Evolutionary conservation across 2,113 vertebrate genomes (phyloP).

Genomic region (Elaphurus davidianus): DNA sequence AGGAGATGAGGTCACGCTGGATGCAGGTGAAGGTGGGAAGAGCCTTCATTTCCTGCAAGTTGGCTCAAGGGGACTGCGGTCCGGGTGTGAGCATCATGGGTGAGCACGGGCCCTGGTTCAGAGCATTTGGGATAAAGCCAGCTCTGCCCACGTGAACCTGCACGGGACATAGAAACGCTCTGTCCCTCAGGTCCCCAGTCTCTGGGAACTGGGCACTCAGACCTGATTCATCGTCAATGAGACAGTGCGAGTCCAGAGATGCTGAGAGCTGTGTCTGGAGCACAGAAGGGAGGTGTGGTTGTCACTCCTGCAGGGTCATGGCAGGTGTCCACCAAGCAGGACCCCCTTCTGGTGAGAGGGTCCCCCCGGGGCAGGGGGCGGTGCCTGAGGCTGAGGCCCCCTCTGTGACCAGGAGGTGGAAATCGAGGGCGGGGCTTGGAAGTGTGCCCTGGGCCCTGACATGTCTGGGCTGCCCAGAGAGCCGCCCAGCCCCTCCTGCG

Average conservation of each 20-base stretch:
- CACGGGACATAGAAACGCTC: accelerated
- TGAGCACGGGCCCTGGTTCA: not conserved
- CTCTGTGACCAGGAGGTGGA: not conserved
- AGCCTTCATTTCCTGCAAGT: not conserved
- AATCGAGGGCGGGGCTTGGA: accelerated
- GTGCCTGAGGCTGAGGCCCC: not conserved
- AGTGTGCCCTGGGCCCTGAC: not conserved
- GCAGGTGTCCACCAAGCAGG: not conserved
- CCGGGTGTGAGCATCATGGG: accelerated
- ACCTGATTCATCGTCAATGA: accelerated
- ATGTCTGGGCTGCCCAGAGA: not conserved
- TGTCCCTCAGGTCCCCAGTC: not conserved
- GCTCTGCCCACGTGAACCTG: not conserved
- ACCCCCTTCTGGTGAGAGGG: not conserved
- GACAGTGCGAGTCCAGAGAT: accelerated
- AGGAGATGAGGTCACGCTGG: accelerated
- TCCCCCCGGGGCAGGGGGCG: accelerated
- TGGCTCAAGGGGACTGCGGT: accelerated
- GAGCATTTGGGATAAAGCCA: not conserved
- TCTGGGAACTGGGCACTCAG: accelerated
- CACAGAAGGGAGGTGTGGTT: accelerated
- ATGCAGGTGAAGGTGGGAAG: accelerated
- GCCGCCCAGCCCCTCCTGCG: accelerated
- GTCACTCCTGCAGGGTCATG: too few species aligned
- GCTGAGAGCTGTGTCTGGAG: not conserved